These are phyloP conservation scores for Pipistrellus pipistrellus DNA, from an alignment of 2,797 vertebrate species.

Conservation along the genomic window DNA sequence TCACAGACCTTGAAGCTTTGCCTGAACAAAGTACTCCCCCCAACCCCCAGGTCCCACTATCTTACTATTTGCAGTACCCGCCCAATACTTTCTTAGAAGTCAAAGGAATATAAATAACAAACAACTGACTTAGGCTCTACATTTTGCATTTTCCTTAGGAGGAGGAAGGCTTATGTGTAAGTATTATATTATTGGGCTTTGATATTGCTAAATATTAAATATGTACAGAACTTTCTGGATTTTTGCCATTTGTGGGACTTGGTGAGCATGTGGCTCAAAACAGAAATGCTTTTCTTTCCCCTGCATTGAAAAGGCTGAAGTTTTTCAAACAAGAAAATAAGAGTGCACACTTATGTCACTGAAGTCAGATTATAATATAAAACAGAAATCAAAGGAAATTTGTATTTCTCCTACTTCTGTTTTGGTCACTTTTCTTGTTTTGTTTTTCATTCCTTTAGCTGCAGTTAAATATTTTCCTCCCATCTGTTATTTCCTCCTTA, in stretches of 20 bases:
- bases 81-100: neutral
- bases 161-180: neutral
- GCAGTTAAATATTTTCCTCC: neutral
- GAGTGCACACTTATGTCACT: neutral
- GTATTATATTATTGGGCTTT: neutral
- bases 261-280: neutral
- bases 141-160: neutral
- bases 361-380: neutral
- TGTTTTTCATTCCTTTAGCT: slow-evolving; percentile 28
- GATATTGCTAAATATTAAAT: neutral
- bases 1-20: neutral
- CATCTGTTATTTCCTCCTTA: slow-evolving; percentile 49
- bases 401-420: slow-evolving; percentile 44
- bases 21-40: neutral
- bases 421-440: neutral
- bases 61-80: neutral
- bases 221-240: neutral
- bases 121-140: neutral
- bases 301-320: neutral
- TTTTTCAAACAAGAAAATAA: neutral
- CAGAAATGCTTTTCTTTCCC: neutral
- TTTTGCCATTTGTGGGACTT: neutral
- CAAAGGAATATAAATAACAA: slow-evolving; percentile 17
- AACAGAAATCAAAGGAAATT: slow-evolving; percentile 50
- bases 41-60: neutral